Evolutionary conservation across 2,113 vertebrate species (phyloP), one percentile per base, ranked within the genome.

Genomic region (Papio anubis): DNA sequence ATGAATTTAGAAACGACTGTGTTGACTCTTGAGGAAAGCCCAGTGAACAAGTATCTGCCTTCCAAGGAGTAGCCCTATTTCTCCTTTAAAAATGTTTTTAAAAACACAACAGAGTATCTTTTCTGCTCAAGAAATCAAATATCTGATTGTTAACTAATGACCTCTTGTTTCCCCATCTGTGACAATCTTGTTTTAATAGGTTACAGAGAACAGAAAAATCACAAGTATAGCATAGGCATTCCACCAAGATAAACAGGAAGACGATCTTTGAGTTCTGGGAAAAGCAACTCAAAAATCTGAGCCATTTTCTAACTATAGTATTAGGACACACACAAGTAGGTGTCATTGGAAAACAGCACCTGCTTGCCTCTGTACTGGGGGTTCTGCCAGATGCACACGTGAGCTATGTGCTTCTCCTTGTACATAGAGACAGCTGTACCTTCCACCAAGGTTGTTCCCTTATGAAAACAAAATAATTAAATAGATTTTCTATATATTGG

Each of bases 221-320:
- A 50, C 95, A 88, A 95, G 59, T 80, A 82, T 75, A 96, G 52
- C 79, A 76, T 35, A 97, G 96, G 97, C 97, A 94, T 83, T 16
- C 79, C 93, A 95, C 96, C 96, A 96, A 98, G 94, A 98, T 97
- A 98, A 98, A 98, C 97, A 98, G 97, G 94, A 98, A 97, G 93
- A 81, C 9, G 2, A 86, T 76, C 94, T 94, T 88, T 40, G 96
- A 97, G 94, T 98, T 97, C 98, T 98, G 96, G 96, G 97, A 94
- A 96, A 93, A 94, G 76, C 70, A 83, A 75, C 94, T 93, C 55
- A 32, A 94, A 96, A 97, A 81, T 95, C 43, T 5, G 83, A 97
- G 88, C 59, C 88, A 72, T 95, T 95, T 97, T 97, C 97, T 95
- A 94, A 93, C 85, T 95, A 50, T 84, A 43, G 88, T 94, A 50